A percentile compares a stretch with the other conserved stretches of the same genome.
Conservation (phyloP, 2,797 vertebrate genomes). For the Acanthopagrus latus region DNA sequence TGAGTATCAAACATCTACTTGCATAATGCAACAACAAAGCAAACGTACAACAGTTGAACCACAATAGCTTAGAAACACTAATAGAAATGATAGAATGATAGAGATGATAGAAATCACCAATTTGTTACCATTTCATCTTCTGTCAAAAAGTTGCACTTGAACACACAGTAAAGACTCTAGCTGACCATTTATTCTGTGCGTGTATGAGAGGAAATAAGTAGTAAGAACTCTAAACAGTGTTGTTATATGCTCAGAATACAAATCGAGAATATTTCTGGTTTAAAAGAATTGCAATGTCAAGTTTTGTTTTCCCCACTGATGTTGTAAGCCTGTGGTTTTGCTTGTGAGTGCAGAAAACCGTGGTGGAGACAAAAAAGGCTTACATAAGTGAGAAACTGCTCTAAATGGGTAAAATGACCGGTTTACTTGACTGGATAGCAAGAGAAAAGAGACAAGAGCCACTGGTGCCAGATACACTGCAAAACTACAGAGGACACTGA, state of each 20-base stretch:
- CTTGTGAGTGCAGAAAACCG: slow-evolving; percentile 25
- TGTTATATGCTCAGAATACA: slow-evolving; percentile 14
- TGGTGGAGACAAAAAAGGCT: too few relatives aligned
- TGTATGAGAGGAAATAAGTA: neutral
- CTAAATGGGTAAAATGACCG: slow-evolving; percentile 1
- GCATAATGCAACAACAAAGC: slow-evolving; percentile 12
- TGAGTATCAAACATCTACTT: neutral
- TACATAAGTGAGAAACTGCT: neutral
- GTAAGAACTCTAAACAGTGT: neutral
- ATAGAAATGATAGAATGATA: too few relatives aligned
- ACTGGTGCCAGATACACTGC: neutral
- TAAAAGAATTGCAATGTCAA: slow-evolving; percentile 9
- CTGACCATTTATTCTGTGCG: neutral
- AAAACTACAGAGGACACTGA: slow-evolving; percentile 11
- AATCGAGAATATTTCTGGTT: slow-evolving; percentile 6
- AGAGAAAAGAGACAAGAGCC: neutral
- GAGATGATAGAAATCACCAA: too few relatives aligned
- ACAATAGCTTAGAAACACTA: slow-evolving; percentile 6
- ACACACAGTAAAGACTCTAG: neutral
- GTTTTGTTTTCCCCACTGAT: slow-evolving; percentile 9
- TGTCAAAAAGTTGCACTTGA: neutral
- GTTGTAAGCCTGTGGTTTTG: slow-evolving; percentile 21
- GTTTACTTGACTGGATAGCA: neutral
- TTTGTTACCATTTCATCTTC: slow-evolving; percentile 20
- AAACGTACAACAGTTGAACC: neutral